These are phyloP conservation scores for Morpho helenor DNA, from an alignment of 2,888 invertebrate genomes.

Conservation along the genomic window DNA sequence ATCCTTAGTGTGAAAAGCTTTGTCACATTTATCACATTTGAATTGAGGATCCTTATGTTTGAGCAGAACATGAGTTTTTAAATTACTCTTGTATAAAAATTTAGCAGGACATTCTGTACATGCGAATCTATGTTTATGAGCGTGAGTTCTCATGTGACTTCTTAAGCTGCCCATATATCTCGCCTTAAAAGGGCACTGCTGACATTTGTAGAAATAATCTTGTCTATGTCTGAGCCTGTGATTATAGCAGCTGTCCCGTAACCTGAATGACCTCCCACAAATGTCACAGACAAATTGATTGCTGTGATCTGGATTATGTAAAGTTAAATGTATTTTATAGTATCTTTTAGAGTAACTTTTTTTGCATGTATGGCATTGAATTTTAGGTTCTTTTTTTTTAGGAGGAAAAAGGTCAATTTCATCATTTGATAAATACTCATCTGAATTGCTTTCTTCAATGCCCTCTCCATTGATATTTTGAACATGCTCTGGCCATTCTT, in stretches of 20 bases:
- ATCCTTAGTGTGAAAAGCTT: constrained; percentile 43
- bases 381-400: constrained; percentile 25
- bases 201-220: constrained; percentile 40
- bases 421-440: no score
- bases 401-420: no score
- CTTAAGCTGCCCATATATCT: constrained; percentile 37
- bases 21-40: constrained; percentile 45
- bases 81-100: constrained; percentile 45
- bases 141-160: constrained; percentile 41
- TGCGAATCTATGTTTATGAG: constrained; percentile 45
- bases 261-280: constrained; percentile 41
- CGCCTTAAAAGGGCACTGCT: constrained; percentile 43
- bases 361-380: constrained; percentile 39
- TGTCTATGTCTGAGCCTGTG: constrained; percentile 40
- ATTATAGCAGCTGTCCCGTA: constrained; percentile 42
- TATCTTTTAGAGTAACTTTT: constrained; percentile 39
- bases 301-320: constrained; percentile 39
- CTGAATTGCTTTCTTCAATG: no score
- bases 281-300: constrained; percentile 41
- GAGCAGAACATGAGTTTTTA: constrained; percentile 39
- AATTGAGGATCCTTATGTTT: constrained; percentile 45
- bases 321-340: constrained; percentile 38
- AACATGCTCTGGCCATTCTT: constrained; percentile 17
- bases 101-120: constrained; percentile 46
- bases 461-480: no score